These are phyloP conservation scores for Megalopta genalis DNA, from an alignment of 1,140 invertebrate species.

Conservation along the genomic window DNA sequence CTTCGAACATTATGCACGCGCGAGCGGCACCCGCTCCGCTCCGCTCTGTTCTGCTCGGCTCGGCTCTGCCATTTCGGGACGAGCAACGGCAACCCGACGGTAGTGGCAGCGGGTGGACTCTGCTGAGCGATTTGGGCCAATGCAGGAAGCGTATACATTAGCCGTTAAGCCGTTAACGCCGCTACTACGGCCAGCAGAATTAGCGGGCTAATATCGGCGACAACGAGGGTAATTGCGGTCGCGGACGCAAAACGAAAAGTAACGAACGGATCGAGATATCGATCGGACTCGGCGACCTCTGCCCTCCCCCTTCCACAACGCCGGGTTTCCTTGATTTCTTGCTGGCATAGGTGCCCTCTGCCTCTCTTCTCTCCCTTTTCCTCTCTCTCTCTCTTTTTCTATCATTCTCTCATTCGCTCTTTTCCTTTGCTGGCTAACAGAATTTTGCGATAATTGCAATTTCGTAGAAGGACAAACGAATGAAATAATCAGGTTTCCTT, in stretches of 20 bases:
- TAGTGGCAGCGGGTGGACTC: no score
- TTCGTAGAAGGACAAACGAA: no score
- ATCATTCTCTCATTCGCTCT: no score
- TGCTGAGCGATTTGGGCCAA: background rate
- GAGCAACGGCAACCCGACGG: no score
- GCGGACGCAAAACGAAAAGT: slow-evolving; percentile 2
- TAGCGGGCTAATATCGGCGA: slow-evolving; percentile 11
- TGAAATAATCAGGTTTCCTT: no score
- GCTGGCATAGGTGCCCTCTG: background rate
- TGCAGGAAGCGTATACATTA: slow-evolving; percentile 26
- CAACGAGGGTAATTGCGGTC: slow-evolving; percentile 11
- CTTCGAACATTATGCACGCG: slow-evolving; percentile 29
- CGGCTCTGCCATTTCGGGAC: no score
- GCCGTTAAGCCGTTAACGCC: slow-evolving; percentile 33
- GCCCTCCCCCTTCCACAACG: background rate
- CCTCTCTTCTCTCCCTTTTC: no score
- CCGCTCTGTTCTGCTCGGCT: no score
- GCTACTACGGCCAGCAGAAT: slow-evolving; percentile 8
- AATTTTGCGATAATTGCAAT: no score
- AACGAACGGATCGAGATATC: background rate
- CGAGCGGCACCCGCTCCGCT: background rate
- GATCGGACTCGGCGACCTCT: background rate
- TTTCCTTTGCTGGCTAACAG: no score
- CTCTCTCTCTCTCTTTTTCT: no score
- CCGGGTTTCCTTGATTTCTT: slow-evolving; percentile 5